Evolutionary conservation across 1,140 invertebrate genomes (phyloP).

Genomic region (Drosophila pruinosa): DNA sequence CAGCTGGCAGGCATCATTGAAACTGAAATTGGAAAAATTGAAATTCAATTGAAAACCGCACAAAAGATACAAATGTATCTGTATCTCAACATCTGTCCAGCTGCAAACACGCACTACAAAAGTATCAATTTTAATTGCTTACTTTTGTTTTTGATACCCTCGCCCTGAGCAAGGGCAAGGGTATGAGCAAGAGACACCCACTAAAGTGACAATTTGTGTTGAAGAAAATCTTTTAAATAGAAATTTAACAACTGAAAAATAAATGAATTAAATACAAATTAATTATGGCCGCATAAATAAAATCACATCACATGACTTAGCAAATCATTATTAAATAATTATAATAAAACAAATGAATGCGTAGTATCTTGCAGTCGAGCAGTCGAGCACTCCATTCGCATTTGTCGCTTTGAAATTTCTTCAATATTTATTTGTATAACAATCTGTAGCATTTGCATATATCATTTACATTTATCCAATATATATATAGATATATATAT

Average conservation of each 20-base stretch:
- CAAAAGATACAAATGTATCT: constrained; percentile 44
- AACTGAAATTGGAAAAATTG: constrained; percentile 33
- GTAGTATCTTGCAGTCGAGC: not conserved
- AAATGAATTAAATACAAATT: too few species aligned
- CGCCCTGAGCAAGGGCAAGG: not conserved
- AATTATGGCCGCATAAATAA: too few species aligned
- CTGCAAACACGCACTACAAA: not conserved
- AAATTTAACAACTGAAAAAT: too few species aligned
- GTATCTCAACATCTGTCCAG: constrained; percentile 4
- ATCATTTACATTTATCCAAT: constrained; percentile 36
- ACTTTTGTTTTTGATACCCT: constrained; percentile 19
- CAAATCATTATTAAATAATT: too few species aligned
- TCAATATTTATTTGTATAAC: constrained; percentile 68
- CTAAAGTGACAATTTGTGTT: too few species aligned
- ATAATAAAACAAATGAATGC: not conserved
- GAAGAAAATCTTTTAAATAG: too few species aligned
- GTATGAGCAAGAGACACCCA: not conserved
- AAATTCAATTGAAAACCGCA: constrained; percentile 52
- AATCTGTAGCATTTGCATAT: constrained; percentile 58
- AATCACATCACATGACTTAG: too few species aligned
- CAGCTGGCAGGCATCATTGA: constrained; percentile 63
- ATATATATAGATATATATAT: constrained; percentile 58
- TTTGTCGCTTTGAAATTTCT: constrained; percentile 24
- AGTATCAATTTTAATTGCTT: constrained; percentile 49
- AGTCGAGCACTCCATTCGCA: not conserved